Percentiles rank a stretch among this genome's conserved stretches.
Evolutionary conservation across 2,888 invertebrate genomes (phyloP).

Genomic region (Chrysomela aeneicollis): DNA sequence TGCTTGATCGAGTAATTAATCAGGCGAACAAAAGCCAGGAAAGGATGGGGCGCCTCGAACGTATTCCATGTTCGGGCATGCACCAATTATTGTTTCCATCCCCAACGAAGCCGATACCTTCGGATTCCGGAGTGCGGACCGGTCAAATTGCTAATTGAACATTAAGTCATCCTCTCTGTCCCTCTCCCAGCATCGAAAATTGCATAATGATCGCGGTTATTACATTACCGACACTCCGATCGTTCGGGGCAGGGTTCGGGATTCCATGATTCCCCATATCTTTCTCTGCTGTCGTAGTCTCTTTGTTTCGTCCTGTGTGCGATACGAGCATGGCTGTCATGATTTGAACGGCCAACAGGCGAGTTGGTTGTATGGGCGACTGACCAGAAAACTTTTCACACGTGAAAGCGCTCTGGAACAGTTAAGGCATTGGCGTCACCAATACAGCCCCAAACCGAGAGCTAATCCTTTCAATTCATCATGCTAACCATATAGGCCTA

Average conservation of each 20-base stretch:
- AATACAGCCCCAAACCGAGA: neutral
- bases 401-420: conserved; percentile 40
- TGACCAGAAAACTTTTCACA: conserved; percentile 50
- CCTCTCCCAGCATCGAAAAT: conserved; percentile 30
- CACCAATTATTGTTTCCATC: neutral
- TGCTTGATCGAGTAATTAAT: neutral
- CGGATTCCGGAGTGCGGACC: conserved; percentile 21
- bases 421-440: conserved; percentile 27
- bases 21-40: conserved; percentile 1
- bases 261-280: conserved; percentile 27
- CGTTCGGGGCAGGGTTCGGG: conserved; percentile 25
- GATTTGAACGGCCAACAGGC: conserved; percentile 35
- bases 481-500: no score
- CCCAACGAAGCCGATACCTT: neutral
- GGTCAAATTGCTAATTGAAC: conserved; percentile 36
- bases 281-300: conserved; percentile 27
- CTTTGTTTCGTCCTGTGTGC: conserved; percentile 30
- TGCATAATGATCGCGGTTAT: conserved; percentile 36
- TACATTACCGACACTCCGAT: conserved; percentile 28
- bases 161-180: conserved; percentile 26
- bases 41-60: neutral
- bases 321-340: conserved; percentile 38
- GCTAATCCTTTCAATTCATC: no score
- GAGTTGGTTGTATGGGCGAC: conserved; percentile 44
- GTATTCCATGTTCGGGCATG: neutral